These are phyloP conservation scores for Agonum fuliginosum DNA, from an alignment of 2,888 invertebrate genomes.

Conservation along the genomic window DNA sequence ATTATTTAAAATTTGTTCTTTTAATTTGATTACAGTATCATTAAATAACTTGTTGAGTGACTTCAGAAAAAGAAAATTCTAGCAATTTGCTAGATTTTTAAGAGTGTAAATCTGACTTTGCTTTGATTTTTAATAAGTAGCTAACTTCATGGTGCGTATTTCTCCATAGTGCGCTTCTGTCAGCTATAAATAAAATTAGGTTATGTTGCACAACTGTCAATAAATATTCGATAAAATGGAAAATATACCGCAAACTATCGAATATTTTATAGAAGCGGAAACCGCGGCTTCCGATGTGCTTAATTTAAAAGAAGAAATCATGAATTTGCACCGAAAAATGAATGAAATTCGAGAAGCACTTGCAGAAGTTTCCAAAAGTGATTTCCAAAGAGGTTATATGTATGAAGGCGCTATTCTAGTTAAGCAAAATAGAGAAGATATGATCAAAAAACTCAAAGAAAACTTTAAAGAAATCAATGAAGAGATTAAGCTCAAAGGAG, in stretches of 20 bases:
- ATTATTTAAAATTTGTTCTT: too few species aligned
- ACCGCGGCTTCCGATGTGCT: slow-evolving; percentile 28
- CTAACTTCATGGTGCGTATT: too few species aligned
- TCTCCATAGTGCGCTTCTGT: too few species aligned
- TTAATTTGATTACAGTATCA: too few species aligned
- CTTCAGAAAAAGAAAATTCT: too few species aligned
- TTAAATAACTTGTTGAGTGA: too few species aligned
- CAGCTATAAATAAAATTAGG: background rate
- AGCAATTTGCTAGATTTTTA: too few species aligned
- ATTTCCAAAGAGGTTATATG: slow-evolving; percentile 37
- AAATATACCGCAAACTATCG: slow-evolving; percentile 4
- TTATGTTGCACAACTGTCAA: background rate
- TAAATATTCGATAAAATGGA: slow-evolving; percentile 47
- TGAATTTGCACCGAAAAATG: slow-evolving; percentile 21
- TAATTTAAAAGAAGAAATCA: slow-evolving; percentile 41
- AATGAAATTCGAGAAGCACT: slow-evolving; percentile 44
- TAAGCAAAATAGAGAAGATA: slow-evolving; percentile 7
- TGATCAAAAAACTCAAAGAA: slow-evolving; percentile 35
- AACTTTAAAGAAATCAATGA: slow-evolving; percentile 43
- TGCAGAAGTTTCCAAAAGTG: slow-evolving; percentile 12
- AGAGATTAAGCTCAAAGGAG: slow-evolving; percentile 43
- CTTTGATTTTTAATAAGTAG: too few species aligned
- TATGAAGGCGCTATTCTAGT: slow-evolving; percentile 41
- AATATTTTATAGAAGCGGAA: slow-evolving; percentile 54
- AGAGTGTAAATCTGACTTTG: too few species aligned